Evolutionary conservation across 2,113 vertebrate genomes (phyloP), one percentile per base, ranked within the genome.

Genomic region (Odontesthes bonariensis): DNA sequence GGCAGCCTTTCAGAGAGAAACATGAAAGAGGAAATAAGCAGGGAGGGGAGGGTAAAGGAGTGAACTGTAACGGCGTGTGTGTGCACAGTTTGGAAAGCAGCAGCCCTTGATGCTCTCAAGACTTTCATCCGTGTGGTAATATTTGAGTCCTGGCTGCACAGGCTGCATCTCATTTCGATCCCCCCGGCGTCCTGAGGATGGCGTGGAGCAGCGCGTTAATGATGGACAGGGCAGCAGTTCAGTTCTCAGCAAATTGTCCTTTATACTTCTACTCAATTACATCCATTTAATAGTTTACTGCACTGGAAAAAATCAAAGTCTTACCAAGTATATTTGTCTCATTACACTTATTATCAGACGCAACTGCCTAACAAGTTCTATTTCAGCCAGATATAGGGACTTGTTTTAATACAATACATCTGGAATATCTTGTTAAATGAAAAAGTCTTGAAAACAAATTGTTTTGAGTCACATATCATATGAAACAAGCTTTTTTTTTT

Each of bases 71-170:
- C 85, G 57, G 70, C 70, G 71, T 84, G 66, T 77, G 72, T 80
- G 80, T 73, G 85, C 76, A 73, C 81, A 74, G 75, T 83, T 84
- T 81, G 76, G 88, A 85, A 69, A 83, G 88, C 83, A 82, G 87
- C 75, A 88, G 85, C 87, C 81, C 86, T 82, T 87, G 86, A 90
- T 87, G 85, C 86, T 80, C 54, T 2, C 82, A 84, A 83, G 83
- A 88, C 83, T 91, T 88, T 87, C 78, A 86, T 90, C 74, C 61
- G 83, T 82, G 89, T 88, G 88, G 75, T 92, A 90, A 91, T 91
- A 86, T 82, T 31, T 63, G 63, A 63, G 81, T 75, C 71, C 74
- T 47, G 78, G 65, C 81, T 91, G 86, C 82, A 82, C 70, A 53
- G 61, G 38, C 70, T 82, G 78, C 80, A 85, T 88, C 67, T 89